Evolutionary conservation across 2,888 invertebrate genomes (phyloP).

Genomic region (Drosophila putrida): DNA sequence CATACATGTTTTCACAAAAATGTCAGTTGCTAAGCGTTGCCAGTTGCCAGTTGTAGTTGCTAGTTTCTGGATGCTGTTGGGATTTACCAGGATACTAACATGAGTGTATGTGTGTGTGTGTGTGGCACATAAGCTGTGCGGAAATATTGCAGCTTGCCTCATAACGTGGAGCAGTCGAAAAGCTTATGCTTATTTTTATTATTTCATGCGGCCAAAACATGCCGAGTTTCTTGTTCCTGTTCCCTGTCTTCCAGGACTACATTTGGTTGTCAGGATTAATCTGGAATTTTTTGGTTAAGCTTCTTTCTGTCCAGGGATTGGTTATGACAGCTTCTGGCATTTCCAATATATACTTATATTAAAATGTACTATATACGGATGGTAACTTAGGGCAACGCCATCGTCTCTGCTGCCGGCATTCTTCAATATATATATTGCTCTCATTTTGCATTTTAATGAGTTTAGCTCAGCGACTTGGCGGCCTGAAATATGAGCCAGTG

Average conservation of each 20-base stretch:
- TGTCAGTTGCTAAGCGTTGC: conserved; percentile 72
- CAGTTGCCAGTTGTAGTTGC: conserved; percentile 36
- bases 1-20: conserved; percentile 42
- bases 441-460: conserved; percentile 80
- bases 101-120: conserved; percentile 24
- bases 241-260: conserved; percentile 25
- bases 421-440: conserved; percentile 53
- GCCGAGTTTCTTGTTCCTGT: conserved; percentile 25
- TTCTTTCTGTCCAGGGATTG: conserved; percentile 18
- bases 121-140: conserved; percentile 69
- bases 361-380: not conserved
- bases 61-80: conserved; percentile 39
- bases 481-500: conserved; percentile 69
- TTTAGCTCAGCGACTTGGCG: conserved; percentile 45
- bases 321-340: conserved; percentile 11
- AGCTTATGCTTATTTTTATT: conserved; percentile 71
- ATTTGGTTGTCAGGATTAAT: conserved; percentile 48
- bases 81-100: conserved; percentile 28
- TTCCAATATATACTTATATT: conserved; percentile 6
- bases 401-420: conserved; percentile 27
- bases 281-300: conserved; percentile 15
- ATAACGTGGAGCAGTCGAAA: conserved; percentile 56
- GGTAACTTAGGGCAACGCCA: conserved; percentile 4
- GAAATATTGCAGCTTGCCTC: conserved; percentile 74
- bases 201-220: conserved; percentile 50